Evolutionary conservation across 2,113 vertebrate genomes (phyloP).

Genomic region (Galbula dea): DNA sequence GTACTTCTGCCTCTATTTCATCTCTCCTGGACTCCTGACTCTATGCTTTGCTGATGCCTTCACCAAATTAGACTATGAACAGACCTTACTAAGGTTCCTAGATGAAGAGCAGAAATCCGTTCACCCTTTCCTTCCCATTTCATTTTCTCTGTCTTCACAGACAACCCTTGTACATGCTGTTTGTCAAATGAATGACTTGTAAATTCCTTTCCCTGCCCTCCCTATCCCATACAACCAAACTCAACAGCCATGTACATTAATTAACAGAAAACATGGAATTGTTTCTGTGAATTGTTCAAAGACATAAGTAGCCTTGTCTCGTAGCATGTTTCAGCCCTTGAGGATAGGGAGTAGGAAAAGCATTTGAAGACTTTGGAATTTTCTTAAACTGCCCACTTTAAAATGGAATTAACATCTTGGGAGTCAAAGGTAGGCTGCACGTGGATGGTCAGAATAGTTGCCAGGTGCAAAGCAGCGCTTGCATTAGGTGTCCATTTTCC

Average conservation of each 20-base stretch:
- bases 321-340: slow-evolving; percentile 6
- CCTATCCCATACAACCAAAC: not conserved
- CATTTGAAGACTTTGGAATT: not conserved
- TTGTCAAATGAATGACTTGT: not conserved
- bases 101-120: not conserved
- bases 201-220: not conserved
- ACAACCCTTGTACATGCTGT: not conserved
- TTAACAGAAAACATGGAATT: not conserved
- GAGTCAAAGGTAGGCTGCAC: not conserved
- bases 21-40: not conserved
- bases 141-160: not conserved
- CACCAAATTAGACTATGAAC: not conserved
- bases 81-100: not conserved
- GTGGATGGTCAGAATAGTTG: not conserved
- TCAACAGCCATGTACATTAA: not conserved
- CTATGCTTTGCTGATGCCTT: not conserved
- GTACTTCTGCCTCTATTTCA: not conserved
- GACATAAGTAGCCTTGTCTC: not conserved
- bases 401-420: not conserved
- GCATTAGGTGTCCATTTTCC: not conserved
- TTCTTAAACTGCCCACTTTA: not conserved
- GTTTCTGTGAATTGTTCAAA: not conserved
- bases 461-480: not conserved
- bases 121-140: not conserved
- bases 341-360: not conserved